Evolutionary conservation across 2,797 vertebrate species (phyloP).

Genomic region (Arremon aurantiirostris): DNA sequence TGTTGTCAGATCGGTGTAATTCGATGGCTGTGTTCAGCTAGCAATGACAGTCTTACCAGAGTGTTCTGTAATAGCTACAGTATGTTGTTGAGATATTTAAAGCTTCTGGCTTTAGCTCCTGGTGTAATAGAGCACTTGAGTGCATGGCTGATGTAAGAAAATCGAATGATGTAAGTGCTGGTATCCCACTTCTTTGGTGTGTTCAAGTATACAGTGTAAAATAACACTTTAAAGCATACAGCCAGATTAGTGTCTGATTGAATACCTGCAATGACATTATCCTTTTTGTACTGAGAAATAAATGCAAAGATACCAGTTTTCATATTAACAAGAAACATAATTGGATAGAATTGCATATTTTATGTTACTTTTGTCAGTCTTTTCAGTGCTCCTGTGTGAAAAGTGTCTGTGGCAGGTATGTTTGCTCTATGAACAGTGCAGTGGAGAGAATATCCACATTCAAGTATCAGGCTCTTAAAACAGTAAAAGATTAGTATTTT

Average conservation of each 20-base stretch:
- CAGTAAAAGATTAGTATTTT: background rate
- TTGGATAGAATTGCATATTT: conserved; percentile 1
- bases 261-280: background rate
- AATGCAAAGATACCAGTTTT: background rate
- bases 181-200: background rate
- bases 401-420: background rate
- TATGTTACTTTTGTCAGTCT: background rate
- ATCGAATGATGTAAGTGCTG: background rate
- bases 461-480: background rate
- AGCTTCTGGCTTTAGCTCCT: background rate
- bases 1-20: background rate
- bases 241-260: background rate
- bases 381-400: background rate
- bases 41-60: background rate
- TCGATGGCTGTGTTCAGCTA: background rate
- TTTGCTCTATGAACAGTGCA: background rate
- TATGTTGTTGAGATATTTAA: background rate
- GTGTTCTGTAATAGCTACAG: background rate
- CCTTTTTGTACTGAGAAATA: background rate
- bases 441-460: background rate
- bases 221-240: background rate
- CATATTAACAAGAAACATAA: background rate
- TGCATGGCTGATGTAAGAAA: background rate
- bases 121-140: background rate
- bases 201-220: background rate